Percentiles rank a stretch among this genome's conserved stretches.
Conservation (phyloP, 2,888 invertebrate species). For the Harpalus rufipes region DNA sequence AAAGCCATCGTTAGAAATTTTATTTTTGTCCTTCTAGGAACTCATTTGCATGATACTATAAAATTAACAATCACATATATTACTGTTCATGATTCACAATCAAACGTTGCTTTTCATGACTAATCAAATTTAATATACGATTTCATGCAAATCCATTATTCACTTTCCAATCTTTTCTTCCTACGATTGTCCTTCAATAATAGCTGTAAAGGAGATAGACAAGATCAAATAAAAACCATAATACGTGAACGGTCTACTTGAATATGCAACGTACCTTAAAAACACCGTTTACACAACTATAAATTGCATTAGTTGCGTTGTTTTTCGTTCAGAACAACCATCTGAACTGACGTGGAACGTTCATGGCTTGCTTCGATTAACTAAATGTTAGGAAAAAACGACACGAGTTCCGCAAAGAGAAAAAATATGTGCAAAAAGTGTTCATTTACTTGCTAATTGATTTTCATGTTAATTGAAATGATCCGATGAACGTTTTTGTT, state of each 20-base stretch:
- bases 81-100: conserved; percentile 4
- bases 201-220: neutral
- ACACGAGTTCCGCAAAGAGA: neutral
- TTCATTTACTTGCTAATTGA: conserved; percentile 43
- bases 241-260: neutral
- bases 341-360: conserved; percentile 13
- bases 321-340: conserved; percentile 24
- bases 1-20: neutral
- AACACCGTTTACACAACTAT: conserved; percentile 46
- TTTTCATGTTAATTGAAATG: conserved; percentile 49
- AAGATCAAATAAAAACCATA: neutral
- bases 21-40: neutral
- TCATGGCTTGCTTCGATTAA: conserved; percentile 31
- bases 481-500: conserved; percentile 33
- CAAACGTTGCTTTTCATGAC: neutral
- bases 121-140: neutral
- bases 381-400: conserved; percentile 9
- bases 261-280: conserved; percentile 17
- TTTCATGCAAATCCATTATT: neutral
- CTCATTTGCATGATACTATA: neutral
- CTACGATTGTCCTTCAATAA: conserved; percentile 2
- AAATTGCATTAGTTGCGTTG: conserved; percentile 50
- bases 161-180: neutral
- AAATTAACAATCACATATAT: neutral
- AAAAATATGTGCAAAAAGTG: conserved; percentile 17